Percentiles rank a stretch among this genome's conserved stretches.
Conservation (phyloP, 2,888 invertebrate species). For the Epistrophe grossulariae region DNA sequence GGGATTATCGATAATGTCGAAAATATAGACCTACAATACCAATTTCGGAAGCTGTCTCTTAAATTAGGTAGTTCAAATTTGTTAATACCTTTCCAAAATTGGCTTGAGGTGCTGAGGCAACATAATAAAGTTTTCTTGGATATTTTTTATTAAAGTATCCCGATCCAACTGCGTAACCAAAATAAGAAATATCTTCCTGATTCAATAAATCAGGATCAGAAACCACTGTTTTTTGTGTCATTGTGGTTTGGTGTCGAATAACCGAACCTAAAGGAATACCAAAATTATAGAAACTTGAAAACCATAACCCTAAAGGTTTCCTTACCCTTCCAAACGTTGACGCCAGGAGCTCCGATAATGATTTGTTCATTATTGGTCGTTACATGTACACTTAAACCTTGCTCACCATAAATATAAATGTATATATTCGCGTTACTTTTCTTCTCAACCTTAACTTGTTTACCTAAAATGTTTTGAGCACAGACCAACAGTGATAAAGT, state of each 20-base stretch:
- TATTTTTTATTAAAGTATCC: slow-evolving; percentile 81
- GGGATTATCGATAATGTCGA: slow-evolving; percentile 78
- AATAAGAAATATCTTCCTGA: slow-evolving; percentile 83
- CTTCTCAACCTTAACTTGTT: too few relatives aligned
- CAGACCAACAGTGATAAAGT: neutral
- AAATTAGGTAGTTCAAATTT: neutral
- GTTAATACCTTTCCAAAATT: slow-evolving; percentile 79
- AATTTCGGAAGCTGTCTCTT: neutral
- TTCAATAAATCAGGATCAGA: slow-evolving; percentile 80
- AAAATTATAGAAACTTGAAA: neutral
- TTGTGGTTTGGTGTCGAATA: slow-evolving; percentile 77
- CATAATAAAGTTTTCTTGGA: slow-evolving; percentile 80
- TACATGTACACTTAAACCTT: slow-evolving; percentile 83
- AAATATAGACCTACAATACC: slow-evolving; percentile 81
- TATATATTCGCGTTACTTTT: too few relatives aligned
- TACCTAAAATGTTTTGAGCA: neutral
- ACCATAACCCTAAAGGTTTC: neutral
- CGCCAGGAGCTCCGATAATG: slow-evolving; percentile 83
- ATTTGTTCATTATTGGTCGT: slow-evolving; percentile 82
- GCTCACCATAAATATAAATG: slow-evolving; percentile 80
- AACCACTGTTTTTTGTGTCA: slow-evolving; percentile 73
- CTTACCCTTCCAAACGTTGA: slow-evolving; percentile 82
- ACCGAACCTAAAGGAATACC: slow-evolving; percentile 78
- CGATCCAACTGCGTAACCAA: slow-evolving; percentile 83
- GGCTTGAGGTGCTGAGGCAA: slow-evolving; percentile 84